phyloP scores from a whole-genome alignment of 64 coral and sea anemone species.

The Cladopsammia gracilis region DNA sequence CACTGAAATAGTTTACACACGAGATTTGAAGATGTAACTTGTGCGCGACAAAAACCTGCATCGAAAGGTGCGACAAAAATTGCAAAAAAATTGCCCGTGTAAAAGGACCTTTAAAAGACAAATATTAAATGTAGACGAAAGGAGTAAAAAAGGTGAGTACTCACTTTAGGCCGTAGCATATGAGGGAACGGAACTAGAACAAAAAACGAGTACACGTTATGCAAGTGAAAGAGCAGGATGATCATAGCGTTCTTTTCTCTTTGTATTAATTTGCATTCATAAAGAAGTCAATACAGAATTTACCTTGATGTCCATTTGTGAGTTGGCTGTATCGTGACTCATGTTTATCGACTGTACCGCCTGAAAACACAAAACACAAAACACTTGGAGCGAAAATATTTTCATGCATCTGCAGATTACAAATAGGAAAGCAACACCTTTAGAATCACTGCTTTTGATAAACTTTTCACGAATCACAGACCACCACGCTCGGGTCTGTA shows the following conservation, averaged over 20 bases:
- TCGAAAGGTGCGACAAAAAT: background rate
- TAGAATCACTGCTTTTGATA: no score
- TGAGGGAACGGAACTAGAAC: conserved; percentile 91
- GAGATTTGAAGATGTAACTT: no score
- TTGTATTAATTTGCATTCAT: background rate
- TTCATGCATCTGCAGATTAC: no score
- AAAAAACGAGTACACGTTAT: background rate
- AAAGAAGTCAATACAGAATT: background rate
- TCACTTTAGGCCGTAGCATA: conserved; percentile 97
- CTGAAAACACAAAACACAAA: conserved; percentile 34
- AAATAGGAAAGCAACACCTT: no score
- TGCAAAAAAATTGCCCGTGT: no score
- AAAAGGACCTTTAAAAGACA: background rate
- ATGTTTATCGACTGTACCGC: conserved; percentile 99
- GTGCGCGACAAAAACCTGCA: no score
- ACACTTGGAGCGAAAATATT: no score
- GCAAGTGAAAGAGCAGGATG: background rate
- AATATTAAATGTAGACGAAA: background rate
- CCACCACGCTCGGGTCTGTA: no score
- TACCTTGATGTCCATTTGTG: conserved; percentile 99
- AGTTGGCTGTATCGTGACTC: conserved; percentile 88
- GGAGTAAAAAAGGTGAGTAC: background rate
- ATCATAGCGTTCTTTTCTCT: background rate
- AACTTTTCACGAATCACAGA: no score
- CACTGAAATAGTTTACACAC: no score